Evolutionary conservation across 2,113 vertebrate genomes (phyloP).

Genomic region (Manacus vitellinus): DNA sequence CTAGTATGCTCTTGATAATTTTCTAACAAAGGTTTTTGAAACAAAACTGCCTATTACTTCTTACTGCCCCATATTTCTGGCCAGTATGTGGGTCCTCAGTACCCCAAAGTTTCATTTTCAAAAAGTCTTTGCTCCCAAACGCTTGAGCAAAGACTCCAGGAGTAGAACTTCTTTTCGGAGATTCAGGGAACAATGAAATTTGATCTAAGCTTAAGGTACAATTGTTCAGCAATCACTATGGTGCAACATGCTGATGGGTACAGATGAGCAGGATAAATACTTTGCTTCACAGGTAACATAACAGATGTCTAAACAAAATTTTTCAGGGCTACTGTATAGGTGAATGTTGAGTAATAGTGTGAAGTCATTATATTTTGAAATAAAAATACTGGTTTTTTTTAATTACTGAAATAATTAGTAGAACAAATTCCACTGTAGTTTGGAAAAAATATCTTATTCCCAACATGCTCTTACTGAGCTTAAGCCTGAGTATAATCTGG

Average conservation of each 20-base stretch:
- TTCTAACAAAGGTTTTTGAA: neutral
- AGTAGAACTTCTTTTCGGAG: neutral
- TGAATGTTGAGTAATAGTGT: neutral
- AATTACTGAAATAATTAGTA: neutral
- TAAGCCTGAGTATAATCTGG: neutral
- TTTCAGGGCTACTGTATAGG: neutral
- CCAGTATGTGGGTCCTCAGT: neutral
- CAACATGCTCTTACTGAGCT: neutral
- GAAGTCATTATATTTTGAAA: neutral
- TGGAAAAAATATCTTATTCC: neutral
- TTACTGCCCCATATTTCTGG: neutral
- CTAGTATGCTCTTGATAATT: neutral
- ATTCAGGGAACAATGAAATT: neutral
- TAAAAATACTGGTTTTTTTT: neutral
- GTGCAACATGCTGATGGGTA: neutral
- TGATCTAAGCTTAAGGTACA: neutral
- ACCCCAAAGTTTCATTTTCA: neutral
- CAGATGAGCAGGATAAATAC: neutral
- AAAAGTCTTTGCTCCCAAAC: neutral
- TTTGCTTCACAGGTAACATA: neutral
- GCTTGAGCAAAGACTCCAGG: rapidly evolving
- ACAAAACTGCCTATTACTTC: neutral
- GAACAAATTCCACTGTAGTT: neutral
- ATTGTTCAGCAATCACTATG: neutral
- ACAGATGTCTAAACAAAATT: neutral